Percentiles rank a stretch among this genome's conserved stretches.
Conservation (phyloP, 2,113 vertebrate genomes). For the Synchiropus splendidus region DNA sequence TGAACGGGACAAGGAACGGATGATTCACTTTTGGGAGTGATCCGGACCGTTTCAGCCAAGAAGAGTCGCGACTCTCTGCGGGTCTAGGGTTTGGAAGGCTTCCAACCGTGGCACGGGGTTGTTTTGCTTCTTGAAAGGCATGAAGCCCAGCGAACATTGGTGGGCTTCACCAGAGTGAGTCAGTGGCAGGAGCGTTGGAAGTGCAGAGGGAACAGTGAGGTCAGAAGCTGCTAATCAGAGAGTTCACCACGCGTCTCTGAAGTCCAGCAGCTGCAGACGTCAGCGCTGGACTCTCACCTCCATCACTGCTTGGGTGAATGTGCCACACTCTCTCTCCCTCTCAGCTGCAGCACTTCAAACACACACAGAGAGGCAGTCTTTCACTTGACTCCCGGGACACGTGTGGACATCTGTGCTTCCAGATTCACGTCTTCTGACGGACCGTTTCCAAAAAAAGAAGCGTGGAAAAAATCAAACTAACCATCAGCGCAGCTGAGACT, state of each 20-base stretch:
- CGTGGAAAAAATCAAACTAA: constrained; percentile 15
- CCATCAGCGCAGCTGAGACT: constrained; percentile 31
- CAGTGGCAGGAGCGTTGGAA: too few species aligned
- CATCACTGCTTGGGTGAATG: constrained; percentile 28
- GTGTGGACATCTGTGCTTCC: constrained; percentile 24
- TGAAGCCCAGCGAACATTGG: too few species aligned
- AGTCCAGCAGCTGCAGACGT: too few species aligned
- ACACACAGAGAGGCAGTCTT: not conserved
- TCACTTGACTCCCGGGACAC: constrained; percentile 12
- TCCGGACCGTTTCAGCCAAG: too few species aligned
- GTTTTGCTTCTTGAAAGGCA: too few species aligned
- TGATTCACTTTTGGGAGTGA: too few species aligned
- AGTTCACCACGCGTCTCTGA: too few species aligned
- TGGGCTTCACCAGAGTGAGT: too few species aligned
- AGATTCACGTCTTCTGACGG: constrained; percentile 25
- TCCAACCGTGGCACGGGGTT: too few species aligned
- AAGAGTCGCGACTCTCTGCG: constrained; percentile 1
- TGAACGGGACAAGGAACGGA: too few species aligned
- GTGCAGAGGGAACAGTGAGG: too few species aligned
- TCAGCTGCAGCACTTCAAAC: constrained; percentile 12
- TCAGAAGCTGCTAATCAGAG: not conserved
- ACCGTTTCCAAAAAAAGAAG: constrained; percentile 18
- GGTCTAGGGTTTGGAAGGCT: too few species aligned
- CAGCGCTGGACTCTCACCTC: constrained; percentile 30
- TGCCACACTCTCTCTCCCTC: constrained; percentile 26